Evolutionary conservation across 2,888 invertebrate genomes (phyloP).

Genomic region (Meandrusa payeni): DNA sequence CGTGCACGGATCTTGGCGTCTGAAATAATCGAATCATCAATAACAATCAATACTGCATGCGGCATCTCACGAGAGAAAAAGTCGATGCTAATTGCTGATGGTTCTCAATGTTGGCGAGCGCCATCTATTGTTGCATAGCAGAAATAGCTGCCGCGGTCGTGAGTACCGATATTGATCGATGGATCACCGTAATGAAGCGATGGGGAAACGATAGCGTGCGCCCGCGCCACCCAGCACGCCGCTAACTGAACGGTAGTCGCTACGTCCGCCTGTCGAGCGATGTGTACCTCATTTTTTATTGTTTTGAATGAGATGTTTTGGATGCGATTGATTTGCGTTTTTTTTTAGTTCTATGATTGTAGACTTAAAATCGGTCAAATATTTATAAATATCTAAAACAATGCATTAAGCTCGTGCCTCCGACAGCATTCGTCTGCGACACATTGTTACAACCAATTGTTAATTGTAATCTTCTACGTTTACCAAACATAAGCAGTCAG

Average conservation of each 20-base stretch:
- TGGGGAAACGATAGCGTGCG: constrained; percentile 46
- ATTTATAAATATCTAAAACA: no score
- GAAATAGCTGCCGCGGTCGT: constrained; percentile 69
- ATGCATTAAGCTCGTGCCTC: no score
- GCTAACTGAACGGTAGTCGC: constrained; percentile 67
- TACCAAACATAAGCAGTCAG: no score
- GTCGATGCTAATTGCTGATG: constrained; percentile 69
- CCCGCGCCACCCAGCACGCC: constrained; percentile 62
- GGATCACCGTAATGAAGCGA: constrained; percentile 64
- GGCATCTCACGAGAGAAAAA: constrained; percentile 36
- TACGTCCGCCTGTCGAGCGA: constrained; percentile 39
- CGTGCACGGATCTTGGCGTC: constrained; percentile 49
- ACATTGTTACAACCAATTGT: no score
- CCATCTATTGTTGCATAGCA: constrained; percentile 78
- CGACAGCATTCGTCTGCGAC: no score
- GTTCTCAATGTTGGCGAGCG: constrained; percentile 69
- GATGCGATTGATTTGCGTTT: constrained; percentile 26
- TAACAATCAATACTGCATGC: constrained; percentile 64
- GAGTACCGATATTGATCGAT: constrained; percentile 71
- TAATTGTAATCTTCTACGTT: no score
- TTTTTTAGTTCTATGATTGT: no score
- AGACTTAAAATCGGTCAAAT: no score
- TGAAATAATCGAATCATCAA: constrained; percentile 75
- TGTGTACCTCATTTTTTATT: constrained; percentile 50
- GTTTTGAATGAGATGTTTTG: constrained; percentile 51